These are phyloP conservation scores for Odobenus rosmarus DNA, from an alignment of 2,113 vertebrate species.

Conservation along the genomic window DNA sequence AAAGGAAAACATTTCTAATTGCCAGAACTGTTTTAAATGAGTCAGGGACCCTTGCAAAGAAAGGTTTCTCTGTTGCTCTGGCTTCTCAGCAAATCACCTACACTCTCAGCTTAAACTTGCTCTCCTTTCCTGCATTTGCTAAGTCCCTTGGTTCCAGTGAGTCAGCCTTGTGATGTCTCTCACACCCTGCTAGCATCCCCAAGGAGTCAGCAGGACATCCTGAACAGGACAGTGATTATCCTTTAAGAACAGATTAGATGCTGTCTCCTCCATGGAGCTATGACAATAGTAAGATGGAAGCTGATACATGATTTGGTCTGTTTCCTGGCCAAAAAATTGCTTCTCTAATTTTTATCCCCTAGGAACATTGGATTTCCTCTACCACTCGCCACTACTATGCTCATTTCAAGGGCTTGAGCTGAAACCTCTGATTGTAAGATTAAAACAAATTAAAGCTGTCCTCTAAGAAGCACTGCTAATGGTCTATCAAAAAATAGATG, in stretches of 20 bases:
- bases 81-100: not conserved
- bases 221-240: not conserved
- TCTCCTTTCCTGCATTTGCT: not conserved
- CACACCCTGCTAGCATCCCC: not conserved
- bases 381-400: not conserved
- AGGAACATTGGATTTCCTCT: not conserved
- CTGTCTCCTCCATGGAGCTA: not conserved
- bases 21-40: not conserved
- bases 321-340: not conserved
- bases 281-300: not conserved
- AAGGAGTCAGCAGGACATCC: not conserved
- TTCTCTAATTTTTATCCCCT: not conserved
- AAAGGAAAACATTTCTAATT: not conserved
- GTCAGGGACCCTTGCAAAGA: not conserved
- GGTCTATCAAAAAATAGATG: not conserved
- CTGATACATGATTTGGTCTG: not conserved
- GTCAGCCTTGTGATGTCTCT: not conserved
- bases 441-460: not conserved
- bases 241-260: not conserved
- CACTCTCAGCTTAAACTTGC: not conserved
- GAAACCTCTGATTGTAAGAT: not conserved
- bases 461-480: constrained; percentile 10
- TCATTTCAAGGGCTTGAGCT: not conserved
- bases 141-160: not conserved
- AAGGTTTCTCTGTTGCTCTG: not conserved